Percentiles rank a stretch among this genome's conserved stretches.
phyloP scores from a whole-genome alignment of 2,113 vertebrate species.

The Tretioscincus oriximinensis region DNA sequence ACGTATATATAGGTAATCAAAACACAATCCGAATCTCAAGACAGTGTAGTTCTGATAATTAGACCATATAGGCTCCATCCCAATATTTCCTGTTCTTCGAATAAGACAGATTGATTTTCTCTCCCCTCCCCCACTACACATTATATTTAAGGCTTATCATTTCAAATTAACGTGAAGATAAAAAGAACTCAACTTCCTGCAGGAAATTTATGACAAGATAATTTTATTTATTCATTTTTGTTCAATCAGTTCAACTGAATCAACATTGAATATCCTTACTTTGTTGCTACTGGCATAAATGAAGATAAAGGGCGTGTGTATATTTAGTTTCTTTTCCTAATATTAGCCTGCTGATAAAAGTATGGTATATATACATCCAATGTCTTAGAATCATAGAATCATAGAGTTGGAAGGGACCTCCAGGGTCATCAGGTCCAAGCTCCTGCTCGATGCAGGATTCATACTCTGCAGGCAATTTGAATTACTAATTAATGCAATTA shows the following conservation, averaged over 20 bases:
- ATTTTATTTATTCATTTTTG: neutral
- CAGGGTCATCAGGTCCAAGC: too few relatives aligned
- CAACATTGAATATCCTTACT: slow-evolving; percentile 15
- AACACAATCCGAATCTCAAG: too few relatives aligned
- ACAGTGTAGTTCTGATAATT: too few relatives aligned
- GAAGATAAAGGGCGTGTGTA: neutral
- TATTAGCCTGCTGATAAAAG: slow-evolving; percentile 26
- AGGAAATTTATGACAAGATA: neutral
- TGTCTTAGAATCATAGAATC: too few relatives aligned
- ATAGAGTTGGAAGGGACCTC: too few relatives aligned
- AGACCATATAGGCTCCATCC: too few relatives aligned
- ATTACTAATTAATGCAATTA: slow-evolving; percentile 59
- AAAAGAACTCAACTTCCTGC: slow-evolving; percentile 2
- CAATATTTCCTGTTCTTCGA: neutral
- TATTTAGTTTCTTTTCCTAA: neutral
- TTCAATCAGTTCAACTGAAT: neutral
- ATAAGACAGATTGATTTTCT: neutral
- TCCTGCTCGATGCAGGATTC: too few relatives aligned
- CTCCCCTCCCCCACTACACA: neutral
- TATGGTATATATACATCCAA: slow-evolving; percentile 38
- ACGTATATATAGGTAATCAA: too few relatives aligned
- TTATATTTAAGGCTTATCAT: neutral
- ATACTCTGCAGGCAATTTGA: slow-evolving; percentile 31
- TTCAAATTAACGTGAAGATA: neutral
- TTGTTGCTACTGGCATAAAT: slow-evolving; percentile 25